Base-by-base conservation (phyloP, 2,113 vertebrate species). In the Microtus pennsylvanicus region DNA sequence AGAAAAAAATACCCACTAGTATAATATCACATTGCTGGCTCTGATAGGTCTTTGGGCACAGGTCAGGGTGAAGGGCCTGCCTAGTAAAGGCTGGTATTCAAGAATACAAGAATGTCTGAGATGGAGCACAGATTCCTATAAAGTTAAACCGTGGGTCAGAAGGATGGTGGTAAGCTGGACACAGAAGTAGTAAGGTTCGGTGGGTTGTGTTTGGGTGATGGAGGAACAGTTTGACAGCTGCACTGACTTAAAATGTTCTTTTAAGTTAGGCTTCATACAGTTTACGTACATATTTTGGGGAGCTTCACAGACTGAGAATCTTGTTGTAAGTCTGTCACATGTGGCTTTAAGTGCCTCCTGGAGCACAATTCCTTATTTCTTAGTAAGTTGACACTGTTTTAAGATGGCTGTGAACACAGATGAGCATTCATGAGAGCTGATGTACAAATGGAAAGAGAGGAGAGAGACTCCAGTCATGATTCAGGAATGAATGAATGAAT, bases 211-310 rank as follows among this genome's bases (percentile, higher is more conserved):
- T 45, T 4, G 7, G 28, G 30, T 69, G 74, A 61, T 94, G 30
- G 80, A 87, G 30, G 3, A 92, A 77, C 65, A 47, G 10, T 22
- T 52, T n/a, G 65, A 16, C 30, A 22, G 42, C 42, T 24, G 11
- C 83, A 50, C 19, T 69, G 50, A 88, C 38, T 93, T 52, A 55
- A 17, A 80, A 4, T 80, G 45, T 65, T 24, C 65, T 38, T n/a
- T 89, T 93, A 42, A 91, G 74, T 77, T 90, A 91, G 70, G n/a
- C 86, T 96, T 93, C 85, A 89, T 94, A 93, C 47, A 70, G 0
- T 94, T 90, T 67, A 35, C 70, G 85, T 38, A 26, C 77, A 72
- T 91, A 52, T 86, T 91, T 96, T 94, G 33, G 72, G 52, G 45
- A 38, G 17, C 1, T 11, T 75, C 52, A 47, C 50, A 82, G 65